Base-by-base conservation (phyloP, 1,140 invertebrate species). In the Archivesica marissinica region DNA sequence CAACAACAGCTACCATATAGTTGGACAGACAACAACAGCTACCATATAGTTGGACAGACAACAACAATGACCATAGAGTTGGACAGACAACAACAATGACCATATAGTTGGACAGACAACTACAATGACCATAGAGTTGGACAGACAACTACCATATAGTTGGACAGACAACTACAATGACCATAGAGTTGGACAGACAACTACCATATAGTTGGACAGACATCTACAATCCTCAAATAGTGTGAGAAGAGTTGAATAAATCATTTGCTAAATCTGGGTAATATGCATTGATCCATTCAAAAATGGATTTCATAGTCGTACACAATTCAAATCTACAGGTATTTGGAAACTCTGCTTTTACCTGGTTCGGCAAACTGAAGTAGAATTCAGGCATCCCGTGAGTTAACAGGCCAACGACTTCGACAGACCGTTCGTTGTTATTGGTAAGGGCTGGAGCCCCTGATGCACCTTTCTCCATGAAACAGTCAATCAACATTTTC, bases 401-500 rank as follows among this genome's bases (percentile, higher is more conserved):
- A 6, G 59, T 64, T 17, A 64, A 20, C 20, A 64, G 2, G 20
- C 30, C 59, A 35, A 35, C 28, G 0, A 64, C 59, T 64, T 64
- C 11, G 3, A 64, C 30, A 2, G 59, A 64, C 23, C 56, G 28
- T 35, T 64, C 30, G 38, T 64, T 64, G 7, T 64, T 20, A 35
- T 64, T 35, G 3, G 59, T 64, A 13, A 64, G 3, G 13, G 59
- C 59, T 64, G 59, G 59, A 17, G 2, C 59, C n/a, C 59, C 59
- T 64, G 59, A 64, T 15, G 11, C 59, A 2, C 59, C 59, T 20
- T 64, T 30, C 38, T 64, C 59, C 59, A 64, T 64, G 30, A 64
- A 64, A 64, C 59, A 64, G 59, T 64, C 30, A 64, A 64, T 35
- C 3, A 64, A 1, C 2, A 35, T 35, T 64, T 64, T 64, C 7